Evolutionary conservation across 1,140 invertebrate species (phyloP), one percentile per base, ranked within the genome.

Genomic region (Pogonus chalceus): DNA sequence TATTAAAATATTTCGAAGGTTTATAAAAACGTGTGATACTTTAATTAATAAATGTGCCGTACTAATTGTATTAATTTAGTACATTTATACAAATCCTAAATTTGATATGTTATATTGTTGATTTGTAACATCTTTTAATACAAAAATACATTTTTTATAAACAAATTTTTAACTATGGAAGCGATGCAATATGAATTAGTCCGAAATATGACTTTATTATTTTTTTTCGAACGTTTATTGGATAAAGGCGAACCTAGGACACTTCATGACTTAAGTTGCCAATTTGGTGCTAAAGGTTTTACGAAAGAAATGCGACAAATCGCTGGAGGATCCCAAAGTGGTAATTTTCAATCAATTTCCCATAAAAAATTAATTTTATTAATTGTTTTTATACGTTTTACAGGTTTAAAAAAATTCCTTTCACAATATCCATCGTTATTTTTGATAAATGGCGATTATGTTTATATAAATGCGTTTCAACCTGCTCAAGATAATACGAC

Each of bases 261-360:
- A 43, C 76, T 97, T 58, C 94, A 97, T 72, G 94, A 97, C 76
- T 79, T 97, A 54, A 93, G 90, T 66, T 97, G 94, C 74, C 92
- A 96, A 72, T 96, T 96, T 73, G 92, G 92, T 63, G 91, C 91
- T 55, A 94, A 93, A 74, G 91, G 91, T 50, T 96, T 96, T 68
- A 93, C 91, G 2, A 93, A 92, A 77, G 91, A 96, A 75, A 92
- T 92, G 89, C 77, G 88, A 59, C 90, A 94, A 74, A 95, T 96
- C 61, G 92, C 91, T 64, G 92, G 92, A 48, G 91, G 91, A 56
- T 93, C 90, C 55, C 92, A 95, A 69, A 90, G 90, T 63, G 92
- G 75, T 60, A 52, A 68, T 64, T 62, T 23, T 37, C n/a, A 43
- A 35, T 39, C 18, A 51, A 51, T 18, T 12, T 39, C 21, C 16